Evolutionary conservation across 2,888 invertebrate genomes (phyloP).

Genomic region (Drosophila neotestacea): DNA sequence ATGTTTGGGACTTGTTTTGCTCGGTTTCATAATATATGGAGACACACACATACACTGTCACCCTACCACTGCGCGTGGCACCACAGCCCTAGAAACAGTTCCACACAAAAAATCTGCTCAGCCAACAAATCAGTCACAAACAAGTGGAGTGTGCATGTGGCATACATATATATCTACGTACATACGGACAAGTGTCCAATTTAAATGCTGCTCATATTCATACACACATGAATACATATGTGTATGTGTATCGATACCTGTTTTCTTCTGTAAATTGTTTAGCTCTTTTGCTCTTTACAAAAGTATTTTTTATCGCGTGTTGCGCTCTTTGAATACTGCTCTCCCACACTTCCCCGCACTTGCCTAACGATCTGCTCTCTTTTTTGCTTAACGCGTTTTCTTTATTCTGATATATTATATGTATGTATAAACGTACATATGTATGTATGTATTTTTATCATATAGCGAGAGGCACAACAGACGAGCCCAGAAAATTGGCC

Average conservation of each 20-base stretch:
- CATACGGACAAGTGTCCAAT: slow-evolving; percentile 25
- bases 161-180: slow-evolving; percentile 18
- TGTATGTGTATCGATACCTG: slow-evolving; percentile 53
- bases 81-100: slow-evolving; percentile 40
- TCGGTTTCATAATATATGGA: slow-evolving; percentile 17
- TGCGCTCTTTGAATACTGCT: slow-evolving; percentile 47
- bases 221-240: slow-evolving; percentile 13
- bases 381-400: slow-evolving; percentile 31
- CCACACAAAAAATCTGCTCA: slow-evolving; percentile 58
- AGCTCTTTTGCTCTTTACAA: slow-evolving; percentile 57
- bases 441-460: slow-evolving; percentile 31
- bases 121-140: slow-evolving; percentile 50
- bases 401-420: slow-evolving; percentile 32
- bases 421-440: slow-evolving; percentile 11
- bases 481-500: slow-evolving; percentile 75
- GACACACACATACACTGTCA: slow-evolving; percentile 5
- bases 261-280: slow-evolving; percentile 47
- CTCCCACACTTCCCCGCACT: not conserved
- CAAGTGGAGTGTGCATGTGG: slow-evolving; percentile 16
- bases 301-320: slow-evolving; percentile 57
- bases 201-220: slow-evolving; percentile 28
- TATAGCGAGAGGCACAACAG: slow-evolving; percentile 45
- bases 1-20: slow-evolving; percentile 22
- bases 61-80: slow-evolving; percentile 49
- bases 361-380: slow-evolving; percentile 28